Evolutionary conservation across 2,888 invertebrate genomes (phyloP).

Genomic region (Cremastobaeus sp.): DNA sequence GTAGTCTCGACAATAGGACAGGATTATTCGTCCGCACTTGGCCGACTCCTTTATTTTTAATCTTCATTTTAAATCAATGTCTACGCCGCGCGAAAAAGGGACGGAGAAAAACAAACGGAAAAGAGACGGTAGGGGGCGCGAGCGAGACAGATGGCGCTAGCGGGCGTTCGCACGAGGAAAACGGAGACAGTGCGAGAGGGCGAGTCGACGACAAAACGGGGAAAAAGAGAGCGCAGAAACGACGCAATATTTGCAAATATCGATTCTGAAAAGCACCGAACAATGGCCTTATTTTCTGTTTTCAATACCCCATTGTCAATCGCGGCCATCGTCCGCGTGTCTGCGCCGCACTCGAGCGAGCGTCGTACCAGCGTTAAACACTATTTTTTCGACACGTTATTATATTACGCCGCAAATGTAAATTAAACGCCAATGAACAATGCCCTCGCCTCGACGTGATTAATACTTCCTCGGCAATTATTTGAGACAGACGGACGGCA

Average conservation of each 20-base stretch:
- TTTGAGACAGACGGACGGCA: constrained; percentile 44
- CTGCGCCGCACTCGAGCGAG: constrained; percentile 63
- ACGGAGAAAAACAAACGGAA: constrained; percentile 45
- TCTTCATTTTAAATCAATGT: constrained; percentile 71
- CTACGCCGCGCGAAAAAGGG: constrained; percentile 53
- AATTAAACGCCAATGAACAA: constrained; percentile 61
- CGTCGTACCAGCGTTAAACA: constrained; percentile 61
- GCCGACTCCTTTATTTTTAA: constrained; percentile 73
- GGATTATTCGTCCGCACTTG: constrained; percentile 60
- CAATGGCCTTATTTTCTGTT: constrained; percentile 78
- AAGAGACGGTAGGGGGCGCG: constrained; percentile 5
- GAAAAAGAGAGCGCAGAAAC: constrained; percentile 58
- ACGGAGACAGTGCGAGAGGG: constrained; percentile 18
- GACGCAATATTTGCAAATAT: constrained; percentile 76
- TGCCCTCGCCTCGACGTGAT: constrained; percentile 53
- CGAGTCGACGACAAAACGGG: constrained; percentile 47
- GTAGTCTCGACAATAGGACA: constrained; percentile 56
- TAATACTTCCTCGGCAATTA: constrained; percentile 59
- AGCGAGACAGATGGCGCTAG: constrained; percentile 25
- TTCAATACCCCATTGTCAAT: constrained; percentile 75
- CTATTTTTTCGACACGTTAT: constrained; percentile 59
- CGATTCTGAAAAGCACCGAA: constrained; percentile 78
- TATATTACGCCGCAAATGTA: constrained; percentile 61
- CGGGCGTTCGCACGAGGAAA: constrained; percentile 7
- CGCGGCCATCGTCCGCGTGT: constrained; percentile 63